Evolutionary conservation across 92 coral and sea anemone genomes (phyloP).

Genomic region (Diadumene lineata): DNA sequence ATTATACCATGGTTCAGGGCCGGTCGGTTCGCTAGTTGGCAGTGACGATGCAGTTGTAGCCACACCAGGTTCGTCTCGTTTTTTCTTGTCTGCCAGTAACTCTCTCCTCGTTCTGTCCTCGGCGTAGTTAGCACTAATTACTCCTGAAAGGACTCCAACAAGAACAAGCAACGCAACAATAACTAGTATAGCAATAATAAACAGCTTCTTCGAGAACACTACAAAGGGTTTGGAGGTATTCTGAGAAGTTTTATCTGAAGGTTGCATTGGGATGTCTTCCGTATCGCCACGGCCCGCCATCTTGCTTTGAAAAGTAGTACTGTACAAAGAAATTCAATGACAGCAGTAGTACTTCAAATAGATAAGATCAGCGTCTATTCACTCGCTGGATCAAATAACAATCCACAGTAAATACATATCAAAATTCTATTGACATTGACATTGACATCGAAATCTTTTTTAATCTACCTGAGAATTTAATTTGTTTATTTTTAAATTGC

Average conservation of each 20-base stretch:
- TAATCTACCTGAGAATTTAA: no score
- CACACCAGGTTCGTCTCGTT: constrained; percentile 12
- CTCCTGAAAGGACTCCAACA: constrained; percentile 81
- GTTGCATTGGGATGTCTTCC: constrained; percentile 48
- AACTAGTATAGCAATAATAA: constrained; percentile 42
- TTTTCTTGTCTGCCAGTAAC: constrained; percentile 26
- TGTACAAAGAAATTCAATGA: not conserved
- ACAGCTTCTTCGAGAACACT: constrained; percentile 39
- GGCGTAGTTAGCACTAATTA: constrained; percentile 76
- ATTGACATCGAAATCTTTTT: no score
- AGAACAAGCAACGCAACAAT: constrained; percentile 53
- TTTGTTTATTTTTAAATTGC: no score
- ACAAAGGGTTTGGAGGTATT: not conserved
- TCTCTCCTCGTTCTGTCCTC: constrained; percentile 57
- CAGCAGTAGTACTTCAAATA: no score
- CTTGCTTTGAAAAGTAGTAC: no score
- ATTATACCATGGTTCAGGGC: constrained; percentile 80
- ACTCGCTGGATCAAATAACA: constrained; percentile 8
- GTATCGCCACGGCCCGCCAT: constrained; percentile 23
- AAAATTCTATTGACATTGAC: not conserved
- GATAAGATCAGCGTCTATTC: not conserved
- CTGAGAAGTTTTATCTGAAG: not conserved
- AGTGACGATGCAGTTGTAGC: constrained; percentile 11
- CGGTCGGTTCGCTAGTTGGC: constrained; percentile 35
- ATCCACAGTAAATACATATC: not conserved